A percentile compares a stretch with the other conserved stretches of the same genome.
phyloP scores from a whole-genome alignment of 1,140 invertebrate species.

The Drosophila carrolli region DNA sequence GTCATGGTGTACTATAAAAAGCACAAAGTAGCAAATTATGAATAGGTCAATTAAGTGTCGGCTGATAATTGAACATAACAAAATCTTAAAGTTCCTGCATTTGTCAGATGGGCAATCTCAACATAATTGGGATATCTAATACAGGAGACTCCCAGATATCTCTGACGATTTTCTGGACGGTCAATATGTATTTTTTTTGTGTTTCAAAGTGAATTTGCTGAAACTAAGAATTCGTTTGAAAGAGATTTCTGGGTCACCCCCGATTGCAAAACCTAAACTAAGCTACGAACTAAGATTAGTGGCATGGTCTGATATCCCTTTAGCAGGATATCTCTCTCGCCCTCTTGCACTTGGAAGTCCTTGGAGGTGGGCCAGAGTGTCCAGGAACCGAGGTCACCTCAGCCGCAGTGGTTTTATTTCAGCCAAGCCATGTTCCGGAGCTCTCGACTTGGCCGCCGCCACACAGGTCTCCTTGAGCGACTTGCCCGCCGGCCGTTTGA shows the following conservation, averaged over 20 bases:
- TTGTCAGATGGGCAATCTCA: background rate
- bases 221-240: background rate
- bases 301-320: background rate
- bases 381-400: slow-evolving; percentile 54
- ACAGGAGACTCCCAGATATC: background rate
- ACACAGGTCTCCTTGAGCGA: slow-evolving; percentile 87
- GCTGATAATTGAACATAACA: no score
- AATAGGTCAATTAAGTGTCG: no score
- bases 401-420: slow-evolving; percentile 84
- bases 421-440: slow-evolving; percentile 85
- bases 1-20: background rate
- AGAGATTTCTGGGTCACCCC: background rate
- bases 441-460: slow-evolving; percentile 84
- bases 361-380: background rate
- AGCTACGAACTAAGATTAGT: slow-evolving; percentile 3
- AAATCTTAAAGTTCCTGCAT: background rate
- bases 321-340: background rate
- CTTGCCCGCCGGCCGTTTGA: slow-evolving; percentile 80
- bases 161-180: no score
- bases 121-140: background rate
- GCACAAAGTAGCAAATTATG: background rate
- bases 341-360: slow-evolving; percentile 49
- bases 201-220: background rate
- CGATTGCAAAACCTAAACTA: slow-evolving; percentile 18
- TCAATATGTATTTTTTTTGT: background rate